A percentile compares a stretch with the other conserved stretches of the same genome.
These are phyloP conservation scores for Zaprionus obscuricornis DNA, from an alignment of 2,888 invertebrate species.

Conservation along the genomic window DNA sequence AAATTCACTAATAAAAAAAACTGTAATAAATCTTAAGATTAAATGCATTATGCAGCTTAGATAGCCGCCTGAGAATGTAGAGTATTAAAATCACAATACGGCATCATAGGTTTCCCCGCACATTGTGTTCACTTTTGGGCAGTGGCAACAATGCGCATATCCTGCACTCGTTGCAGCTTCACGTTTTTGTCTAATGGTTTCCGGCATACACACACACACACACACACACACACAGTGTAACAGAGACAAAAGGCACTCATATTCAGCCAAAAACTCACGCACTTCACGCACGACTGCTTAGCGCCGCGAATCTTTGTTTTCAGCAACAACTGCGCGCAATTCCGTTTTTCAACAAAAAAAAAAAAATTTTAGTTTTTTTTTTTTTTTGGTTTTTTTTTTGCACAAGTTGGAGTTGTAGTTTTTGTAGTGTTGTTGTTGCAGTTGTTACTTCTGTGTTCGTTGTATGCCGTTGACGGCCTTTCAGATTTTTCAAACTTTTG, in stretches of 20 bases:
- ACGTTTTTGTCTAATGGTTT: slow-evolving; percentile 77
- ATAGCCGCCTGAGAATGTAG: not conserved
- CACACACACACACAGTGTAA: slow-evolving; percentile 4
- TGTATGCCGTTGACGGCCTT: slow-evolving; percentile 67
- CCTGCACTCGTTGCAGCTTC: slow-evolving; percentile 62
- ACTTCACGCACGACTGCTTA: slow-evolving; percentile 71
- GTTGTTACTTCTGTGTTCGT: slow-evolving; percentile 26
- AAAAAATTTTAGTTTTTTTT: too few species aligned
- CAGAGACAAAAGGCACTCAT: slow-evolving; percentile 6
- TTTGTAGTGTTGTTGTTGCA: slow-evolving; percentile 32
- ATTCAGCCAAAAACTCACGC: slow-evolving; percentile 40
- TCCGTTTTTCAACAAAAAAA: slow-evolving; percentile 60
- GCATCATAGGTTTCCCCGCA: slow-evolving; percentile 42
- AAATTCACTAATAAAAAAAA: too few species aligned
- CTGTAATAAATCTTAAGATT: too few species aligned
- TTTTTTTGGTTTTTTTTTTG: too few species aligned
- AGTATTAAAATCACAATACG: slow-evolving; percentile 32
- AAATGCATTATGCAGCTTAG: too few species aligned
- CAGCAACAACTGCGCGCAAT: slow-evolving; percentile 67
- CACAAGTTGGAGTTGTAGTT: not conserved
- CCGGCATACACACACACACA: slow-evolving; percentile 53
- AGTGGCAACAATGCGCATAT: slow-evolving; percentile 73
- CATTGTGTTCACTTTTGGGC: slow-evolving; percentile 70
- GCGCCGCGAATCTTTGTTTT: slow-evolving; percentile 76
- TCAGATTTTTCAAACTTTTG: slow-evolving; percentile 71